Evolutionary conservation across 2,797 vertebrate species (phyloP).

Genomic region (Cottoperca gobio): DNA sequence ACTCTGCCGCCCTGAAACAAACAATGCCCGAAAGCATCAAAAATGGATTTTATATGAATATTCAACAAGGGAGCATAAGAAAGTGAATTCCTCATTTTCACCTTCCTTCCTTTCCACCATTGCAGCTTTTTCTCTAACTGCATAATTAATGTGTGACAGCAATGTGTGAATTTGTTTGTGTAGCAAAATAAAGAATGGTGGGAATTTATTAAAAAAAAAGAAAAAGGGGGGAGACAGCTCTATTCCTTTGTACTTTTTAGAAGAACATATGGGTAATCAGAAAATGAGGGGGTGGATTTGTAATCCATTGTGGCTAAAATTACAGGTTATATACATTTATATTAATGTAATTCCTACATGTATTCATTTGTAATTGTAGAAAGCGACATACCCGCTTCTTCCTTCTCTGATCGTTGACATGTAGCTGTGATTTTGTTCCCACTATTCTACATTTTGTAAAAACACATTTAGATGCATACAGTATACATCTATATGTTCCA

Average conservation of each 20-base stretch:
- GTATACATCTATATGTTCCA: neutral
- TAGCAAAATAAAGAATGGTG: slow-evolving; percentile 82
- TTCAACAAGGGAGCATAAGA: slow-evolving; percentile 85
- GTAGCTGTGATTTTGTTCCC: neutral
- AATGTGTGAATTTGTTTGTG: slow-evolving; percentile 88
- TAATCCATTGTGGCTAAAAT: slow-evolving; percentile 32
- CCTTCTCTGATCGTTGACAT: neutral
- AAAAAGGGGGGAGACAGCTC: slow-evolving; percentile 50
- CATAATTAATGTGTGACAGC: slow-evolving; percentile 91
- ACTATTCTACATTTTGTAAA: neutral
- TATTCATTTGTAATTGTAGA: slow-evolving; percentile 4
- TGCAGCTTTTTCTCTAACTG: slow-evolving; percentile 89
- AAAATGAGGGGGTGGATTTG: slow-evolving; percentile 20
- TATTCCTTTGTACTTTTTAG: slow-evolving; percentile 63
- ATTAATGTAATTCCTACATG: slow-evolving; percentile 1
- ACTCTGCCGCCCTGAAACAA: slow-evolving; percentile 87
- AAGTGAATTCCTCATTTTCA: slow-evolving; percentile 89
- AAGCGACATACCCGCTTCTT: slow-evolving; percentile 1
- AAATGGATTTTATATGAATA: slow-evolving; percentile 91
- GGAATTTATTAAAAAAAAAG: slow-evolving; percentile 65
- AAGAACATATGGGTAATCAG: slow-evolving; percentile 53
- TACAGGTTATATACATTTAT: neutral
- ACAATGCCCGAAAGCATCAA: slow-evolving; percentile 89
- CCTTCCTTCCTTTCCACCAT: slow-evolving; percentile 87
- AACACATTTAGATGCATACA: neutral